Base-by-base conservation (phyloP, 2,113 vertebrate species). In the Suncus etruscus region DNA sequence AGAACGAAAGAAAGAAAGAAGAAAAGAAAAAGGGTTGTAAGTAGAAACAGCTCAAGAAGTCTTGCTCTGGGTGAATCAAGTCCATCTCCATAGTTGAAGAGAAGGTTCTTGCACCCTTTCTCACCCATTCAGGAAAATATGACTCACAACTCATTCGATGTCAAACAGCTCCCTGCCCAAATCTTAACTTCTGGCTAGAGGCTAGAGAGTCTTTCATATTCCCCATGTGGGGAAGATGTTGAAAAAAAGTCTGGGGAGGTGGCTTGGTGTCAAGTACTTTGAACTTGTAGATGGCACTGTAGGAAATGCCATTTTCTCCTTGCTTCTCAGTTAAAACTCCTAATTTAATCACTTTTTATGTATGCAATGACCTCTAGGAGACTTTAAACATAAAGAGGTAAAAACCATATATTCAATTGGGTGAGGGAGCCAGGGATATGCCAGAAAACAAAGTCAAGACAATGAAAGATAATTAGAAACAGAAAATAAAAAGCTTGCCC, bases 301-400 rank as follows among this genome's bases (percentile, higher is more conserved):
- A 16, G 6, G 8, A 45, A 50, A 50, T 87, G 18, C 69, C 48
- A 14, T 24, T 48, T 92, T 66, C 31, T 45, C 66, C 82, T 92
- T 84, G 51, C 50, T 89, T n/a, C 29, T 83, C 31, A 76, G 16
- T 85, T 74, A 66, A 72, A 94, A 91, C n/a, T 66, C 87, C 32
- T 45, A 6, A 75, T 75, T 89, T 90, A 90, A 75, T 11, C 72
- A 39, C 27, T 78, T 39, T 3, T 87, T 92, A 31, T 75, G 25
- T 86, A n/a, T 69, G 15, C 80, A 16, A 78, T 82, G 68, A 78
- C 47, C 27, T 84, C 8, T 50, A 91, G 20, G 78, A 87, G 14
- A 39, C n/a, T 58, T 83, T 79, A 61, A 61, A 1, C 77, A 31
- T 45, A 12, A 88, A 75, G 39, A 88, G 29, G 92, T 39, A 12